Conservation (phyloP, 1,140 invertebrate genomes). For the Gonatopus flavifemur region DNA sequence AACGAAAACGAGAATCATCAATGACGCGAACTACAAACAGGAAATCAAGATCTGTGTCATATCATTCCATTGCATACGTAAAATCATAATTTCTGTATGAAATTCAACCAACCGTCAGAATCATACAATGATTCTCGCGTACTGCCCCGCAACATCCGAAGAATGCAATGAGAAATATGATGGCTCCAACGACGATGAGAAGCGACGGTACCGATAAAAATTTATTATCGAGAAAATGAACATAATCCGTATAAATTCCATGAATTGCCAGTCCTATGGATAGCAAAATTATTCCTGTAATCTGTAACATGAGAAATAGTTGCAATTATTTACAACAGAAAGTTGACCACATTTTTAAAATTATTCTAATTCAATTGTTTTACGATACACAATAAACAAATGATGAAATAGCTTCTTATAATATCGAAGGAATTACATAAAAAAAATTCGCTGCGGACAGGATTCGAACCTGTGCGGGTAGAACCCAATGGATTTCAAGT, state of each 20-base stretch:
- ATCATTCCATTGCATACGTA: background rate
- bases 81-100: background rate
- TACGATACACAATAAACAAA: too few species aligned
- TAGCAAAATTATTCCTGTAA: constrained; percentile 71
- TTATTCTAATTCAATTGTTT: too few species aligned
- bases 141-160: constrained; percentile 86
- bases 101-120: constrained; percentile 64
- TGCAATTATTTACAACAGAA: too few species aligned
- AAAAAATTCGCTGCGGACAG: constrained; percentile 70
- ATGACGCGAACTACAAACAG: constrained; percentile 70
- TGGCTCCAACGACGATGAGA: constrained; percentile 75
- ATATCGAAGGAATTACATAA: constrained; percentile 38
- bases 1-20: constrained; percentile 76
- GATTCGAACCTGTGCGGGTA: constrained; percentile 83
- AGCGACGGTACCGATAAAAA: constrained; percentile 71
- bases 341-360: too few species aligned
- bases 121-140: constrained; percentile 80
- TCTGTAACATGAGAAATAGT: constrained; percentile 52
- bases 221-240: constrained; percentile 64
- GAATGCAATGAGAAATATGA: constrained; percentile 81
- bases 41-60: constrained; percentile 13
- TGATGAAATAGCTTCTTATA: too few species aligned
- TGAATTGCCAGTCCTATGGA: constrained; percentile 68
- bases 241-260: constrained; percentile 67
- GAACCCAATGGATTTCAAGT: constrained; percentile 82